Base-by-base conservation (phyloP, 2,888 invertebrate species). In the Drosophila fulvimacula region DNA sequence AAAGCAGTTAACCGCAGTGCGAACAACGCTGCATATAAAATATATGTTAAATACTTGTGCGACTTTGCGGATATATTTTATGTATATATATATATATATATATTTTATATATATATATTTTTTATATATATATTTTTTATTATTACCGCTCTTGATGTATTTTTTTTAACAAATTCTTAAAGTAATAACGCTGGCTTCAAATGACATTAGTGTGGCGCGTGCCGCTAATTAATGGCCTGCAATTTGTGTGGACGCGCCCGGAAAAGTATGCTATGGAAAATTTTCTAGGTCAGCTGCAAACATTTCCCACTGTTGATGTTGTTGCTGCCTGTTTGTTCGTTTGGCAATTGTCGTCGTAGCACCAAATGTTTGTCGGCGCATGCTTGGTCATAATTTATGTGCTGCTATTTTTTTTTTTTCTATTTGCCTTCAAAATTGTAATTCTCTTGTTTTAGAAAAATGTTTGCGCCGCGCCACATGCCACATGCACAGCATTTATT, bases 331-430 rank as follows among this genome's bases (percentile, higher is more conserved):
- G 24, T 24, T n/a, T 38, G 44, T 52, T n/a, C 38, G 46, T 39
- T 58, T 57, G 73, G 24, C 49, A 49, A 60, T 55, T 51, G 52
- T 69, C 61, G 39, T 42, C n/a, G 48, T 21, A 69, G 24, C 30
- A 21, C 39, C 44, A 58, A 68, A 58, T 69, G 63, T 73, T 73
- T 73, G 76, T 51, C 49, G 65, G 78, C 79, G 76, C 83, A 82
- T 83, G 83, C 67, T 72, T 72, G 55, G 72, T 81, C 89, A 84
- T 84, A 84, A 84, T 88, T 84, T 84, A 83, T 84, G 81, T 88
- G 76, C 56, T 30, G 51, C 77, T 3, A 5, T 49, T 49, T 49
- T 49, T 34, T 41, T 19, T 13, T 42, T 64, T 48, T 67, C 73
- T 60, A 53, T 66, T 62, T 55, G 36, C n/a, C 55, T 59, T 34